phyloP scores from a whole-genome alignment of 2,888 invertebrate species.

The Drosophila kuntzei region DNA sequence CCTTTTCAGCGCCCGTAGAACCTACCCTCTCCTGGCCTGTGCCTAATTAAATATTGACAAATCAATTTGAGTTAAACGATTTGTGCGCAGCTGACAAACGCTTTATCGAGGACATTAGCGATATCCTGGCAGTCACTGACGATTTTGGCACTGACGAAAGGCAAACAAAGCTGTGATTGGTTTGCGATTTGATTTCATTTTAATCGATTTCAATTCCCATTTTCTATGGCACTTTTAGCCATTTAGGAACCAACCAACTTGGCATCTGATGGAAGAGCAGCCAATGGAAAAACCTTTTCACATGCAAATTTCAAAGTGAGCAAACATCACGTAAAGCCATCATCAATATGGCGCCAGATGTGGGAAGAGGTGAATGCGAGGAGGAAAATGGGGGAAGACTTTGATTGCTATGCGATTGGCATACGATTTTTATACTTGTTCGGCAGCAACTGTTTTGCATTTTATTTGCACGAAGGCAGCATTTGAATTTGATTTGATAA shows the following conservation, averaged over 20 bases:
- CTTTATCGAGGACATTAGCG: constrained; percentile 42
- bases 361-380: neutral
- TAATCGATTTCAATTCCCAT: constrained; percentile 71
- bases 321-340: constrained; percentile 69
- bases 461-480: constrained; percentile 57
- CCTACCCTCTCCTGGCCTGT: constrained; percentile 11
- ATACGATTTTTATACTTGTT: constrained; percentile 69
- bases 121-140: constrained; percentile 33
- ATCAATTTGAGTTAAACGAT: constrained; percentile 81
- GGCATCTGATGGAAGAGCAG: constrained; percentile 48
- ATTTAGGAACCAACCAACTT: constrained; percentile 38
- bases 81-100: constrained; percentile 72
- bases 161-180: constrained; percentile 79
- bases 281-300: constrained; percentile 66
- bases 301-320: constrained; percentile 69
- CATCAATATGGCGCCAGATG: constrained; percentile 62
- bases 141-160: constrained; percentile 36
- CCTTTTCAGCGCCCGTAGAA: constrained; percentile 38
- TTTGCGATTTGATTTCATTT: constrained; percentile 74
- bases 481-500: constrained; percentile 80
- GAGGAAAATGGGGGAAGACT: constrained; percentile 2
- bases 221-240: constrained; percentile 44
- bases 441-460: constrained; percentile 62
- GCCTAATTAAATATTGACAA: constrained; percentile 81
- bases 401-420: constrained; percentile 72